A percentile compares a stretch with the other conserved stretches of the same genome.
These are phyloP conservation scores for Falco cherrug DNA, from an alignment of 2,797 vertebrate genomes.

Conservation along the genomic window DNA sequence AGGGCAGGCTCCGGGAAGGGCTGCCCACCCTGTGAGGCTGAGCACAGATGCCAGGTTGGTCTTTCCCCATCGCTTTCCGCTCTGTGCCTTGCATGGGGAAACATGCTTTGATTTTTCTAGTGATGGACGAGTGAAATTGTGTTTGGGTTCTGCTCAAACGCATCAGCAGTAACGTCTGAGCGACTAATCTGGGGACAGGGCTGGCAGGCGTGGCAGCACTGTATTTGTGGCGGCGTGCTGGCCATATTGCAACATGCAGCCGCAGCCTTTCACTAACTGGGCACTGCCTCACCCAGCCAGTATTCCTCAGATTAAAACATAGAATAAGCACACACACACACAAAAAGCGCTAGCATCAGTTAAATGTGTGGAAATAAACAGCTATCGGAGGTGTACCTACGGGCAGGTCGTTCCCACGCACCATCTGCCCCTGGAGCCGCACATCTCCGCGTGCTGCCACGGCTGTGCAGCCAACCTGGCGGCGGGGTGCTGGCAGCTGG, in stretches of 20 bases:
- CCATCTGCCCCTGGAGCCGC: not conserved
- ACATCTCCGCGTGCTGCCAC: fast-evolving
- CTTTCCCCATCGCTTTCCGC: not conserved
- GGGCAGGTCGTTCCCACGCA: not conserved
- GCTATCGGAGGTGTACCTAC: not conserved
- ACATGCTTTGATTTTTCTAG: not conserved
- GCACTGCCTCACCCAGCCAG: not conserved
- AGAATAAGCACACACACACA: not conserved
- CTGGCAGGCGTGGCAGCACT: not conserved
- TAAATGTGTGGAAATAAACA: not conserved
- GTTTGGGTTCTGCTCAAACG: not conserved
- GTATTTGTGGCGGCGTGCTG: not conserved
- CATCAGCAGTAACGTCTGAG: not conserved
- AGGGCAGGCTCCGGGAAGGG: not conserved
- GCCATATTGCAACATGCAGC: not conserved
- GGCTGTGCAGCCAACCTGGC: not conserved
- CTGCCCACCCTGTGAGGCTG: not conserved
- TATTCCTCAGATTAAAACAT: not conserved
- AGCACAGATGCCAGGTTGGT: not conserved
- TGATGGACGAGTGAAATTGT: not conserved
- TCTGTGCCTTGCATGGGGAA: not conserved
- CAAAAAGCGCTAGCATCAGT: not conserved
- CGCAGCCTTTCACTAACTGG: not conserved
- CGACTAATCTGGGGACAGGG: not conserved
- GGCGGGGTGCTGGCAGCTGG: not conserved